Conservation (phyloP, 2,888 invertebrate genomes). For the Anorthoa munda region DNA sequence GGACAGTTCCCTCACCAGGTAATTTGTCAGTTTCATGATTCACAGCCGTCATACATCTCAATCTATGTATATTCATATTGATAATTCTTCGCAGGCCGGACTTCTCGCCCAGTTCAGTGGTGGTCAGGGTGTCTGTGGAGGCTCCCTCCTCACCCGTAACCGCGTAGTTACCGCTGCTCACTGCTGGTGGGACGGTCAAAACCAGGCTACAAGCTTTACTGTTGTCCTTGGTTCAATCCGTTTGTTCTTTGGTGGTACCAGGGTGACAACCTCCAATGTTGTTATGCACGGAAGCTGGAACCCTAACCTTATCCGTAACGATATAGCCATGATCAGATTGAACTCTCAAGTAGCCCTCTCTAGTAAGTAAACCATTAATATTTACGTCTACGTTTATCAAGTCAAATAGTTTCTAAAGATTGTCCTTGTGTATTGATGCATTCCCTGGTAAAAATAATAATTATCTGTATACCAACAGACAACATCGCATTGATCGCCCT, state of each 20-base stretch:
- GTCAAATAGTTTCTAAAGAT: too few species aligned
- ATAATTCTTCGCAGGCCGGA: conserved; percentile 50
- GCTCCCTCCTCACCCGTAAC: conserved; percentile 69
- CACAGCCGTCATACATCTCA: too few species aligned
- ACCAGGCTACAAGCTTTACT: conserved; percentile 49
- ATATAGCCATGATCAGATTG: conserved; percentile 75
- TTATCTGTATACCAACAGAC: conserved; percentile 50
- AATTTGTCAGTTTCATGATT: conserved; percentile 11
- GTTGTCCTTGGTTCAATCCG: conserved; percentile 76
- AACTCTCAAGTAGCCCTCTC: not conserved
- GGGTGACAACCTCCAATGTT: conserved; percentile 68
- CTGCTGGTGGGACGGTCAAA: too few species aligned
- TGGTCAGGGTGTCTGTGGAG: conserved; percentile 76
- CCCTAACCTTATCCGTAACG: conserved; percentile 72
- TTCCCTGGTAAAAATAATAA: not conserved
- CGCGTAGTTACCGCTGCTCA: conserved; percentile 68
- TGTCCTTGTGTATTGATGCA: too few species aligned
- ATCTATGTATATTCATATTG: not conserved
- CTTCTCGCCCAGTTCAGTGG: conserved; percentile 41
- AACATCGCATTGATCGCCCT: conserved; percentile 68
- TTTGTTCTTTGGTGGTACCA: conserved; percentile 75
- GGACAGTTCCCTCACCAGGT: conserved; percentile 70
- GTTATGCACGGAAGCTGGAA: conserved; percentile 65
- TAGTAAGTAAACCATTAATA: conserved; percentile 21
- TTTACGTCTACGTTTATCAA: not conserved